Evolutionary conservation across 1,140 invertebrate species (phyloP).

Genomic region (Hormaphis cornu): DNA sequence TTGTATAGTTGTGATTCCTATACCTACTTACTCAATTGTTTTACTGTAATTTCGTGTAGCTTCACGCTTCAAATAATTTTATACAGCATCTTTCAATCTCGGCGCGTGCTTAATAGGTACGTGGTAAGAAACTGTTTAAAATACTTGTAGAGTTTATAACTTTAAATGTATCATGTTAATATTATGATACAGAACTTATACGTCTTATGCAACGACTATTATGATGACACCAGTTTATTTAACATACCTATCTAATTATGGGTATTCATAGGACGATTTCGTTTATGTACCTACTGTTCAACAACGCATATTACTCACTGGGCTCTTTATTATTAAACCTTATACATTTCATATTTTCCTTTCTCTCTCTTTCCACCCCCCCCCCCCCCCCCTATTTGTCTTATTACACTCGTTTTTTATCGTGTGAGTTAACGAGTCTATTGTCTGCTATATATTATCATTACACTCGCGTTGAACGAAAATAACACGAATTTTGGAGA

Average conservation of each 20-base stretch:
- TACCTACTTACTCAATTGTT: no score
- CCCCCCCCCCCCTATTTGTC: not conserved
- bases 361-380: not conserved
- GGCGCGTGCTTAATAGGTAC: no score
- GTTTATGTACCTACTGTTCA: not conserved
- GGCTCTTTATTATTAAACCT: not conserved
- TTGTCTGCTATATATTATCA: constrained; percentile 11
- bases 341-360: not conserved
- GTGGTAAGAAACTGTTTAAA: no score
- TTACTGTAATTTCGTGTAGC: no score
- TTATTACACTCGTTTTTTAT: not conserved
- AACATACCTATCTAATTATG: not conserved
- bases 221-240: constrained; percentile 6
- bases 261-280: not conserved
- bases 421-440: not conserved
- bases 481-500: not conserved
- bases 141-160: no score
- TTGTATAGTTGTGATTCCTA: no score
- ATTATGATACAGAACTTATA: no score
- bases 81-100: no score
- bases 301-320: not conserved
- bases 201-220: not conserved
- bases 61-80: no score
- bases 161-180: no score
- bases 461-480: not conserved